Evolutionary conservation across 2,888 invertebrate species (phyloP).

Genomic region (Rhogogaster chlorosoma): DNA sequence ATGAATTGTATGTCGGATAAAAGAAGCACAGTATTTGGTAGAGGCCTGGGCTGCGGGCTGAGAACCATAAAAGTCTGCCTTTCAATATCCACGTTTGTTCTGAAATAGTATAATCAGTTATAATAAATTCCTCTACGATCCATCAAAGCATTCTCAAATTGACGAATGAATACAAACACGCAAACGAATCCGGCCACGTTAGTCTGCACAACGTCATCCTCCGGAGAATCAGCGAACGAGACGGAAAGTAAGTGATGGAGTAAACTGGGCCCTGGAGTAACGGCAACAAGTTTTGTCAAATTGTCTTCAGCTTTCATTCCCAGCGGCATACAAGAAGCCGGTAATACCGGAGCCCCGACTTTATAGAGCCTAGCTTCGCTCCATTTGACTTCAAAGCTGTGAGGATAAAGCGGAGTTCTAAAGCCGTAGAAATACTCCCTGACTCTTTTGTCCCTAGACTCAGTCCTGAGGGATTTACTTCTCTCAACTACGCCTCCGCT

Average conservation of each 20-base stretch:
- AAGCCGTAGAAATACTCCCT: slow-evolving; percentile 98
- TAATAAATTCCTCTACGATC: slow-evolving; percentile 38
- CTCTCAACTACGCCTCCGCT: slow-evolving; percentile 98
- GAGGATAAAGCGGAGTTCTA: slow-evolving; percentile 91
- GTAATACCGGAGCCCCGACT: slow-evolving; percentile 95
- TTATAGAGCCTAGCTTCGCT: slow-evolving; percentile 94
- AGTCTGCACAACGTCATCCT: slow-evolving; percentile 92
- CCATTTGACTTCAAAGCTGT: slow-evolving; percentile 96
- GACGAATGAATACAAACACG: slow-evolving; percentile 84
- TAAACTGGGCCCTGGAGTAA: slow-evolving; percentile 87
- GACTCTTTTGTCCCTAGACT: slow-evolving; percentile 89
- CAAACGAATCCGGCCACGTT: slow-evolving; percentile 96
- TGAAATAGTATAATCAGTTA: slow-evolving; percentile 76
- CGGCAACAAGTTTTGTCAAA: slow-evolving; percentile 91
- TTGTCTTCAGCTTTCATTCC: slow-evolving; percentile 97
- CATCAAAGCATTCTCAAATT: neutral
- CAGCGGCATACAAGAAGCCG: slow-evolving; percentile 97
- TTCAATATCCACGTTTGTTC: slow-evolving; percentile 94
- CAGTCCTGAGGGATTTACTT: slow-evolving; percentile 85
- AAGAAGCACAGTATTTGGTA: slow-evolving; percentile 92
- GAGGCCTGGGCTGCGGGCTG: slow-evolving; percentile 95
- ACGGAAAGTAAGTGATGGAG: slow-evolving; percentile 94
- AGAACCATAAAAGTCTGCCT: slow-evolving; percentile 92
- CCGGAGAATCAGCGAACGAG: slow-evolving; percentile 90
- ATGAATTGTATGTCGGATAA: slow-evolving; percentile 96